phyloP scores from a whole-genome alignment of 2,797 vertebrate species.

The Corythornis leucogaster region DNA sequence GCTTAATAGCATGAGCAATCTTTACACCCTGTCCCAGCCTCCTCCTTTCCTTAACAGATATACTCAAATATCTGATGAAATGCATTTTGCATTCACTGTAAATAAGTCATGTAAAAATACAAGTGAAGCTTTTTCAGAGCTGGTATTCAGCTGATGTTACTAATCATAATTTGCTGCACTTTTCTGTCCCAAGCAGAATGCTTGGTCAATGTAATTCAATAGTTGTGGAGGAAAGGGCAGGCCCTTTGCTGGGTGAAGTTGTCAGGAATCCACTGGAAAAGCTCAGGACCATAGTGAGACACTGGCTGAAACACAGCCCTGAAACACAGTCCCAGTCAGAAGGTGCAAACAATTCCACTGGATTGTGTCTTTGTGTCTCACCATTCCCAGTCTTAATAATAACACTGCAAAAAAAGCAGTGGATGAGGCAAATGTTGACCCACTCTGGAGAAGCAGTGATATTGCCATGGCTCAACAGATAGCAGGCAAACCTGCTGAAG shows the following conservation, averaged over 20 bases:
- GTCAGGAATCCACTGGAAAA: conserved; percentile 19
- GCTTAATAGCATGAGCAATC: neutral
- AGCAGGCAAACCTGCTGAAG: neutral
- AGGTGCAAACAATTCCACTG: neutral
- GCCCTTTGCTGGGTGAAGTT: neutral
- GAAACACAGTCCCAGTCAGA: neutral
- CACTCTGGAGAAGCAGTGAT: fast-evolving
- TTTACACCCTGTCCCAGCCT: neutral
- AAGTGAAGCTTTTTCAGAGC: neutral
- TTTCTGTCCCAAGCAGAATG: neutral
- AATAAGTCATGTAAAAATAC: neutral
- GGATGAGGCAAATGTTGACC: neutral
- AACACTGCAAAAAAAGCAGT: neutral
- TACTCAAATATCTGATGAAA: neutral
- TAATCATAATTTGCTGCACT: neutral
- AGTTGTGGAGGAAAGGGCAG: conserved; percentile 14
- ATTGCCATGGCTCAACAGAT: neutral
- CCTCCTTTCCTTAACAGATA: neutral
- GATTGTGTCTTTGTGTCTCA: neutral
- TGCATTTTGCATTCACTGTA: neutral
- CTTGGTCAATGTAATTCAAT: neutral
- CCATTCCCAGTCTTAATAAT: neutral
- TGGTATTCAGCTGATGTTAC: neutral
- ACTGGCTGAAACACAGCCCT: neutral
- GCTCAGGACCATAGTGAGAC: neutral